phyloP scores from a whole-genome alignment of 2,797 vertebrate genomes.

The Paratrypauchen microcephalus region DNA sequence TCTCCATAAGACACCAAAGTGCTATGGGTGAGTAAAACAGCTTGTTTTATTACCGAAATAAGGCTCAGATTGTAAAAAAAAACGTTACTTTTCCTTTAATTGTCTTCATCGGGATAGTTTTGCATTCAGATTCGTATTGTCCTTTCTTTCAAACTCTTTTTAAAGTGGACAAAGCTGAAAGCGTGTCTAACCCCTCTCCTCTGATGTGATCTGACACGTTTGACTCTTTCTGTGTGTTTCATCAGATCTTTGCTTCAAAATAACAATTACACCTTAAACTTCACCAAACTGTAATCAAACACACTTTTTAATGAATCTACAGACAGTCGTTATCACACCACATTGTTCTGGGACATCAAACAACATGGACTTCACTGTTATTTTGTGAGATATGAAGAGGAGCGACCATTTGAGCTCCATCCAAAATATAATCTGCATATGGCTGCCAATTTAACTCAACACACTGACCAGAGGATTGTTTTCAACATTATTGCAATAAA shows the following conservation, averaged over 20 bases:
- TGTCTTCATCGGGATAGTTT: too few relatives aligned
- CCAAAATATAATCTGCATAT: constrained; percentile 26
- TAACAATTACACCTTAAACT: constrained; percentile 1
- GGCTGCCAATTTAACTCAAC: too few relatives aligned
- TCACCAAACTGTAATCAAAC: background rate
- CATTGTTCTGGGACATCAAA: constrained; percentile 35
- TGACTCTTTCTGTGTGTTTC: background rate
- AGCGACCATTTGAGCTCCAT: constrained; percentile 46
- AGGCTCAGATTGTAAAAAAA: too few relatives aligned
- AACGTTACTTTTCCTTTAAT: too few relatives aligned
- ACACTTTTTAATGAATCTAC: background rate
- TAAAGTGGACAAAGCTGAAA: background rate
- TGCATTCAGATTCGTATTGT: too few relatives aligned
- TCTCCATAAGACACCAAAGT: too few relatives aligned
- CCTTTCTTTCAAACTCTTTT: background rate
- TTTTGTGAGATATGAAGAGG: constrained; percentile 41
- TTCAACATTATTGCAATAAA: too few relatives aligned
- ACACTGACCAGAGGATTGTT: too few relatives aligned
- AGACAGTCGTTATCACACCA: constrained; percentile 20
- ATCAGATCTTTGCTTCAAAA: constrained; percentile 2
- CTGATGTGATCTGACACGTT: background rate
- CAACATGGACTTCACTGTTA: constrained; percentile 39
- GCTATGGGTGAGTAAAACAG: too few relatives aligned
- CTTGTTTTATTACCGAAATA: too few relatives aligned
- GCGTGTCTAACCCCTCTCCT: background rate